Percentiles rank a stretch among this genome's conserved stretches.
These are phyloP conservation scores for Camponotus pennsylvanicus DNA, from an alignment of 1,140 invertebrate genomes.

Conservation along the genomic window DNA sequence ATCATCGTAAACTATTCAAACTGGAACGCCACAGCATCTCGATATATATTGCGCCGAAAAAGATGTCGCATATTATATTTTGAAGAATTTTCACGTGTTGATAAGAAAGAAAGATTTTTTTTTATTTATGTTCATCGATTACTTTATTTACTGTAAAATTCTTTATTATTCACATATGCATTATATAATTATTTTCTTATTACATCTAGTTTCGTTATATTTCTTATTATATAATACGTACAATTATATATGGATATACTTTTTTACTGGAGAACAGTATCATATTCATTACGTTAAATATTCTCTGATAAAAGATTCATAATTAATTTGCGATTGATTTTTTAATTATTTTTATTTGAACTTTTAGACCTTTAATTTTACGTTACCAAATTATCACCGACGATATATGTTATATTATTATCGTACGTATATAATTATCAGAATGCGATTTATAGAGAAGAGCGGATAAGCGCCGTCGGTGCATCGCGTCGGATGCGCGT, in stretches of 20 bases:
- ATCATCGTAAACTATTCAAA: constrained; percentile 35
- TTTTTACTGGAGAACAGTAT: not conserved
- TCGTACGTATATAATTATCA: constrained; percentile 21
- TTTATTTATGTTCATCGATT: not conserved
- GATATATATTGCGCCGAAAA: not conserved
- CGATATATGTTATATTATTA: constrained; percentile 35
- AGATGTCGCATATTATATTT: not conserved
- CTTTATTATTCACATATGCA: not conserved
- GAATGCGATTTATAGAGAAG: constrained; percentile 31
- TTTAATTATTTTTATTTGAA: constrained; percentile 5
- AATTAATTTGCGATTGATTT: constrained; percentile 12
- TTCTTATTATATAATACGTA: not conserved
- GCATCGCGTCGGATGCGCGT: constrained; percentile 58
- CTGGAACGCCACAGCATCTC: not conserved
- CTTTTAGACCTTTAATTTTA: constrained; percentile 32
- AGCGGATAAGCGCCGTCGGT: constrained; percentile 56
- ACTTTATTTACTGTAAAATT: constrained; percentile 10
- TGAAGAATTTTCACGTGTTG: not conserved
- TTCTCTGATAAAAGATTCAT: not conserved
- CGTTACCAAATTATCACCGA: constrained; percentile 17
- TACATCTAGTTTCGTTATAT: not conserved
- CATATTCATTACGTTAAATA: not conserved
- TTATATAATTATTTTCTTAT: not conserved
- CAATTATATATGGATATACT: not conserved
- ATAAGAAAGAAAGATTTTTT: not conserved